Conservation (phyloP, 2,888 invertebrate genomes). For the Electrophaes corylata region DNA sequence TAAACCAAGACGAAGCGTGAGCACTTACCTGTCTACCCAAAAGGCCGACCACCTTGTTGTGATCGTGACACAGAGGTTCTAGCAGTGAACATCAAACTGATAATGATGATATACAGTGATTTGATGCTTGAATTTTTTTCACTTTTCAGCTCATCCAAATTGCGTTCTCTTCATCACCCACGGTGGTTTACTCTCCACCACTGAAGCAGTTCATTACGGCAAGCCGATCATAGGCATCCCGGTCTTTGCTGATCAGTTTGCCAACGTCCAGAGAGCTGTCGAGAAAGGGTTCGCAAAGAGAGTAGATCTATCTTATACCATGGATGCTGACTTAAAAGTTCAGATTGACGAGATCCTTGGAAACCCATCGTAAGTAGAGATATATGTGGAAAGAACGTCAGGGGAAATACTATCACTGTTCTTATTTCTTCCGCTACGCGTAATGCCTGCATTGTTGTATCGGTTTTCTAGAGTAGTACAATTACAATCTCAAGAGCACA, state of each 20-base stretch:
- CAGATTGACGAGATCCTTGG: conserved; percentile 42
- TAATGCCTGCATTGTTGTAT: too few species aligned
- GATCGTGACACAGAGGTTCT: too few species aligned
- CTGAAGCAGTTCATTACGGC: conserved; percentile 49
- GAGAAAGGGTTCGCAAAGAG: conserved; percentile 41
- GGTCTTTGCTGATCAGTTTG: conserved; percentile 48
- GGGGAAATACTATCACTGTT: too few species aligned
- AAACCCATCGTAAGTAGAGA: conserved; percentile 46
- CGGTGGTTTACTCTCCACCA: conserved; percentile 48
- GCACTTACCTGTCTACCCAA: too few species aligned
- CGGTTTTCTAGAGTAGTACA: too few species aligned
- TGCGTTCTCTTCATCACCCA: conserved; percentile 50
- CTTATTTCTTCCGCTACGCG: too few species aligned
- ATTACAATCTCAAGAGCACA: too few species aligned
- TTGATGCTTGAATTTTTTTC: not conserved
- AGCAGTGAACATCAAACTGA: not conserved
- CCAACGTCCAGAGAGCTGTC: conserved; percentile 41
- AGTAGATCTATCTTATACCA: conserved; percentile 42
- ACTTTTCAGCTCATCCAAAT: conserved; percentile 50
- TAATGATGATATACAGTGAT: too few species aligned
- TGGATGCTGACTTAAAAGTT: conserved; percentile 38
- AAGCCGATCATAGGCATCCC: conserved; percentile 52
- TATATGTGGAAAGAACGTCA: too few species aligned
- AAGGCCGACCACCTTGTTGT: too few species aligned
- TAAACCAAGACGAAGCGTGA: too few species aligned